Evolutionary conservation across 2,797 vertebrate genomes (phyloP), one percentile per base, ranked within the genome.

Genomic region (Pseudocheirus occidentalis): DNA sequence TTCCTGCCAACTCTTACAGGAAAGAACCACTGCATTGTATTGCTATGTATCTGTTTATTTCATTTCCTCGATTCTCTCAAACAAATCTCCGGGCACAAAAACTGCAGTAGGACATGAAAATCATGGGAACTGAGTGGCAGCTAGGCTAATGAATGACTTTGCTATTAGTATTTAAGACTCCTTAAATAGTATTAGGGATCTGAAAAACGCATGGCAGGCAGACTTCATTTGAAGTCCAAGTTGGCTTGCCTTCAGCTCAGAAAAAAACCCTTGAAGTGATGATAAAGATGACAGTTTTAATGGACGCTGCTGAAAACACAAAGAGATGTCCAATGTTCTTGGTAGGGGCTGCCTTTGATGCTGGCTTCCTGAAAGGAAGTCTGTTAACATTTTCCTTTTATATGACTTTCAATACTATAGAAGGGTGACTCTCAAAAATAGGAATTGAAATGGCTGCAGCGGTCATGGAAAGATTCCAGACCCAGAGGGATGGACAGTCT

Each of bases 1-100:
- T 34, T 73, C 95, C 56, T 96, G 92, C 40, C 58, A 66, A 59
- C 56, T 96, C 94, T 94, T 52, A 90, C 92, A 92, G 50, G 73
- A 52, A 55, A 90, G 92, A 92, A 57, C 89, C 40, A 56, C 16
- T 73, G 46, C 1, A 81, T 90, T 34, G 18, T 90, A 93, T 89
- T 87, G 87, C 28, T 11, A n/a, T 11, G 0, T n/a, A 93, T 16
- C 46, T 53, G 73, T 87, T 87, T 87, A 87, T 87, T 56, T 91
- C 53, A 7, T 56, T 93, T 93, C 90, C 59, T 90, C 50, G 40
- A 95, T 55, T 46, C 57, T 3, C 89, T 57, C 46, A 73, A 95
- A 90, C 24, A 53, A 93, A 46, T 54, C 46, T 55, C 18, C 34
- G 11, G 54, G 34, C 14, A 9, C 9, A 89, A n/a, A 46, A 34